Conservation (phyloP, 2,888 invertebrate genomes). For the Orthosia incerta region DNA sequence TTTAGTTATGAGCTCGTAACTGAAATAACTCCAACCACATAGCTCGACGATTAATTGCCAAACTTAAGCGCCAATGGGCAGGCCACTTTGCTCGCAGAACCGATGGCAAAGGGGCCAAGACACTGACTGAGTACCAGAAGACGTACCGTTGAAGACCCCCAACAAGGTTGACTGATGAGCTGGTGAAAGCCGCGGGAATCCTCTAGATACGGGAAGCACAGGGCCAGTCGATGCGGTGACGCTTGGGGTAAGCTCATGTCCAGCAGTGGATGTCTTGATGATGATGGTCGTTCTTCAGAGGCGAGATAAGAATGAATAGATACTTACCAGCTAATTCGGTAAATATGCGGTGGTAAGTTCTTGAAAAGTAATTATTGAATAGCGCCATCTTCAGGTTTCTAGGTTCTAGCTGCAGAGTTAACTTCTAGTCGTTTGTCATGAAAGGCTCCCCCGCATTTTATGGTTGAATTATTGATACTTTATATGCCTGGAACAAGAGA, state of each 20-base stretch:
- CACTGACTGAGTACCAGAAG: not conserved
- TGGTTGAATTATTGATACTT: conserved; percentile 56
- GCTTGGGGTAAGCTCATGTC: not conserved
- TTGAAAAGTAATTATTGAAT: conserved; percentile 92
- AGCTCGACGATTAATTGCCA: too few relatives aligned
- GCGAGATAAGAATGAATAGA: not conserved
- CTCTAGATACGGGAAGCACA: not conserved
- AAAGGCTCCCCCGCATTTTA: conserved; percentile 80
- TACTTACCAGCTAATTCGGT: conserved; percentile 92
- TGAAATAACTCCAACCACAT: not conserved
- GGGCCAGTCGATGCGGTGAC: too few relatives aligned
- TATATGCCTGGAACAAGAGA: conserved; percentile 76
- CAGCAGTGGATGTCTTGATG: not conserved
- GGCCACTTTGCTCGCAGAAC: not conserved
- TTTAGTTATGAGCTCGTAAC: not conserved
- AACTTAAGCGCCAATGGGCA: not conserved
- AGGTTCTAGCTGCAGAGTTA: conserved; percentile 52
- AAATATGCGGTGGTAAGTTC: conserved; percentile 92
- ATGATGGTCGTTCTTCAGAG: not conserved
- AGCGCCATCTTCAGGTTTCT: conserved; percentile 85
- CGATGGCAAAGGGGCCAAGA: not conserved
- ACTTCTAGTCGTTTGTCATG: conserved; percentile 76
- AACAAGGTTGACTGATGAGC: not conserved
- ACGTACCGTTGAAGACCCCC: not conserved
- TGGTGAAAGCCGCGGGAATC: not conserved